Conservation (phyloP, 2,113 vertebrate genomes). For the Erpornis zantholeuca region DNA sequence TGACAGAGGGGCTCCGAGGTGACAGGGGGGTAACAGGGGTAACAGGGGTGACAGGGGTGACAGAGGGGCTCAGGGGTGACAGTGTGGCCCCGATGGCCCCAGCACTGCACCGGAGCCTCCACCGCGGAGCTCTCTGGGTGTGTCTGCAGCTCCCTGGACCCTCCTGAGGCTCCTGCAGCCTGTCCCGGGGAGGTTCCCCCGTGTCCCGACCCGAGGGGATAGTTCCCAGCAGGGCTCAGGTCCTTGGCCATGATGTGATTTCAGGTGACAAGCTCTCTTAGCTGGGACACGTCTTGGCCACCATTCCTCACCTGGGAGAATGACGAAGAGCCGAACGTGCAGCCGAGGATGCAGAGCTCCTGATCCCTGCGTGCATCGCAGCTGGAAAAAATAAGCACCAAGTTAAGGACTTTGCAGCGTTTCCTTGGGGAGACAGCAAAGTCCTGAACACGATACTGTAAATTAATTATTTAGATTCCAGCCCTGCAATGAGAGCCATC, state of each 20-base stretch:
- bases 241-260: background rate
- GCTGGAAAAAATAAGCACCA: background rate
- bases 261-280: constrained; percentile 38
- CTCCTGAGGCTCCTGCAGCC: background rate
- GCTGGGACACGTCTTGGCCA: background rate
- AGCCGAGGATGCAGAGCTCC: background rate
- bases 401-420: background rate
- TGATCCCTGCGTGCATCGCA: accelerated
- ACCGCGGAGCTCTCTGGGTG: accelerated
- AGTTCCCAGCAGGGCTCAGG: background rate
- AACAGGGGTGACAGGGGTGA: too few species aligned
- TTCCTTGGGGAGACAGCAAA: background rate
- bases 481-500: background rate
- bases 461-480: constrained; percentile 18
- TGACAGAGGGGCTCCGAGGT: background rate
- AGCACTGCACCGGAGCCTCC: background rate
- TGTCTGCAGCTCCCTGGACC: background rate
- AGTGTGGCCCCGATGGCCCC: background rate
- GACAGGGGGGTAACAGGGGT: too few species aligned
- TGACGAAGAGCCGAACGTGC: background rate
- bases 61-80: too few species aligned
- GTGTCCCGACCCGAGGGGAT: background rate
- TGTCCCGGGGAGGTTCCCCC: background rate
- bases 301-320: background rate
- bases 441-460: background rate